Percentiles rank a stretch among this genome's conserved stretches.
phyloP scores from a whole-genome alignment of 1,140 invertebrate genomes.

The Drosophila ohnishii region DNA sequence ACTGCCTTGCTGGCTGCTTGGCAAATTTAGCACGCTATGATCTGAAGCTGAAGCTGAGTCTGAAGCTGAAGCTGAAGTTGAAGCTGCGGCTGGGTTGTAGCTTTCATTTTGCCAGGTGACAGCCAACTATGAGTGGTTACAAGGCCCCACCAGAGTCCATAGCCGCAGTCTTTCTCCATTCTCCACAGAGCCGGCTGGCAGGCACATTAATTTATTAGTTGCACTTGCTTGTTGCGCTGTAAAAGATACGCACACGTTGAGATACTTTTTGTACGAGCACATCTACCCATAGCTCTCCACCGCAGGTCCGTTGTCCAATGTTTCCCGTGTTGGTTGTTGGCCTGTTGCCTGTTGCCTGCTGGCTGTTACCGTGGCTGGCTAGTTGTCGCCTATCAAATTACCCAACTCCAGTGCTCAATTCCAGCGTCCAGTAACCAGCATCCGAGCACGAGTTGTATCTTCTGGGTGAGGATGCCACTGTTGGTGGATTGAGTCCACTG shows the following conservation, averaged over 20 bases:
- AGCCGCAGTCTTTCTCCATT: slow-evolving; percentile 19
- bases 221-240: slow-evolving; percentile 66
- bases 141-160: slow-evolving; percentile 36
- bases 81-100: slow-evolving; percentile 37
- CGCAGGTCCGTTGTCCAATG: slow-evolving; percentile 36
- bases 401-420: slow-evolving; percentile 47
- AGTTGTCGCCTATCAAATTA: slow-evolving; percentile 77
- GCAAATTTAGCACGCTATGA: slow-evolving; percentile 74
- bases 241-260: slow-evolving; percentile 69
- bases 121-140: slow-evolving; percentile 69
- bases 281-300: slow-evolving; percentile 9
- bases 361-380: slow-evolving; percentile 48
- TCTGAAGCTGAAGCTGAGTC: slow-evolving; percentile 12
- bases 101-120: slow-evolving; percentile 78
- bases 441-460: slow-evolving; percentile 17
- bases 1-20: slow-evolving; percentile 48
- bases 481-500: slow-evolving; percentile 29
- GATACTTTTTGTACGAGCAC: slow-evolving; percentile 41
- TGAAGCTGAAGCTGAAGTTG: slow-evolving; percentile 7
- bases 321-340: slow-evolving; percentile 11
- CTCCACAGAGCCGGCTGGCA: slow-evolving; percentile 34
- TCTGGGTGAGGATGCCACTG: slow-evolving; percentile 22
- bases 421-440: slow-evolving; percentile 8
- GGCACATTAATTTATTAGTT: slow-evolving; percentile 77
- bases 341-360: neutral